Conservation (phyloP, 2,888 invertebrate genomes). For the Agrochola lychnidis region DNA sequence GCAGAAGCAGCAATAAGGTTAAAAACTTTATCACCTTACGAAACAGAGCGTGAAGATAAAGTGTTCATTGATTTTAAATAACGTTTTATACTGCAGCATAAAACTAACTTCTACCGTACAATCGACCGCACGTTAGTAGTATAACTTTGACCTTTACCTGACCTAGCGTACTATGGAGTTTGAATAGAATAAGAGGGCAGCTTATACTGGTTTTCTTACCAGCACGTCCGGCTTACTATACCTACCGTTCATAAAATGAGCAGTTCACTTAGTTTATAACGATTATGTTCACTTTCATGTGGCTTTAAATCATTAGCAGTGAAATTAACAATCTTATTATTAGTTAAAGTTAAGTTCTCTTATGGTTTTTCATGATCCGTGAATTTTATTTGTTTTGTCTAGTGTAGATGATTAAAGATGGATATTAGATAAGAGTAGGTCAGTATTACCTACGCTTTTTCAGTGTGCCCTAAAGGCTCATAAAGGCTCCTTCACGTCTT, state of each 20-base stretch:
- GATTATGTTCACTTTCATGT: constrained; percentile 31
- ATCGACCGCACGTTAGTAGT: not conserved
- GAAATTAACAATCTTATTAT: not conserved
- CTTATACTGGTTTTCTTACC: not conserved
- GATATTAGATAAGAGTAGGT: not conserved
- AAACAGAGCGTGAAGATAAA: constrained; percentile 44
- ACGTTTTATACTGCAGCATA: constrained; percentile 23
- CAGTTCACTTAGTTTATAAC: constrained; percentile 37
- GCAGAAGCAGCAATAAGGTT: not conserved
- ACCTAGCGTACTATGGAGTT: not conserved
- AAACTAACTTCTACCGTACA: constrained; percentile 37
- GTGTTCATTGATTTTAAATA: constrained; percentile 51
- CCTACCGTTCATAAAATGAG: constrained; percentile 38
- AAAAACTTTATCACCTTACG: constrained; percentile 17
- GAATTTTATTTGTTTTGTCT: not conserved
- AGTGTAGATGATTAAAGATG: not conserved
- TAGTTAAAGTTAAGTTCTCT: not conserved
- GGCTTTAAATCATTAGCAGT: constrained; percentile 24
- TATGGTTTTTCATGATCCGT: not conserved
- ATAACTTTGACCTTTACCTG: no score
- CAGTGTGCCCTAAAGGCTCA: not conserved
- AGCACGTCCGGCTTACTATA: not conserved
- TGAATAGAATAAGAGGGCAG: not conserved
- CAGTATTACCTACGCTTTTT: constrained; percentile 2
- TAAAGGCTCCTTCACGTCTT: no score